Evolutionary conservation across 92 coral and sea anemone genomes (phyloP).

Genomic region (Umimayanthus chanpuru): DNA sequence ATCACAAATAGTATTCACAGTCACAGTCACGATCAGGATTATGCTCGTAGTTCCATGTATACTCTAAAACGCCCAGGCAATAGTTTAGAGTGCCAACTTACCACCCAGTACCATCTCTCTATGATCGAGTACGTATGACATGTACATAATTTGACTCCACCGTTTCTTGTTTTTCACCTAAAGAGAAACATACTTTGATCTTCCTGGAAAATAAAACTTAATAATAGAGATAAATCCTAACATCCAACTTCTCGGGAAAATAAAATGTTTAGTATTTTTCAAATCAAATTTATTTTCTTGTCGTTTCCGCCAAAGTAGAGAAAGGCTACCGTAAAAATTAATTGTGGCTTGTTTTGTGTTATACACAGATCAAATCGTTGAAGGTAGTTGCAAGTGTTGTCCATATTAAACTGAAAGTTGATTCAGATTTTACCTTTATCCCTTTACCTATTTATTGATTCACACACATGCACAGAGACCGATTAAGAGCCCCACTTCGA

Average conservation of each 20-base stretch:
- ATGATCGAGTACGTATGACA: slow-evolving; percentile 76
- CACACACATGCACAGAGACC: no score
- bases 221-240: no score
- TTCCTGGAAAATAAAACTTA: neutral
- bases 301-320: neutral
- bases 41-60: neutral
- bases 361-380: no score
- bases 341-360: no score
- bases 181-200: neutral
- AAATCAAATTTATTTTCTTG: neutral
- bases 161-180: slow-evolving; percentile 77
- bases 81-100: slow-evolving; percentile 6
- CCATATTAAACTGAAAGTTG: no score
- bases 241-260: no score
- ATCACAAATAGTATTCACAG: neutral
- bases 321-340: no score
- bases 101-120: slow-evolving; percentile 55
- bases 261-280: no score
- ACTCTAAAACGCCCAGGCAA: neutral
- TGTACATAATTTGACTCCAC: slow-evolving; percentile 84
- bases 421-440: no score
- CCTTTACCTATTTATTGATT: no score
- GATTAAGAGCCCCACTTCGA: no score
- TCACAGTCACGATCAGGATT: neutral
- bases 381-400: no score